phyloP scores from a whole-genome alignment of 92 coral and sea anemone genomes.

The Diadumene lineata region DNA sequence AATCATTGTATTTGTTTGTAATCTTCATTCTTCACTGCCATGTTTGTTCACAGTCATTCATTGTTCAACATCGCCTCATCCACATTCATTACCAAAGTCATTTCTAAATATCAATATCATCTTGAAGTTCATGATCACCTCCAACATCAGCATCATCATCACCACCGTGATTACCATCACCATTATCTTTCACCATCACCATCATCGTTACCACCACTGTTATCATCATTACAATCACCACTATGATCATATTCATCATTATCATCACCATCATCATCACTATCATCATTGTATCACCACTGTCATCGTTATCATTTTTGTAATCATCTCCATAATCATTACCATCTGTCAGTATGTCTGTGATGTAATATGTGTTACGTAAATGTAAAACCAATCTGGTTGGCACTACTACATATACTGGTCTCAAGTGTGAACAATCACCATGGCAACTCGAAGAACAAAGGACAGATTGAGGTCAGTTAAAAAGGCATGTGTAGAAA shows the following conservation, averaged over 20 bases:
- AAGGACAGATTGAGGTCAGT: constrained; percentile 53
- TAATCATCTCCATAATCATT: background rate
- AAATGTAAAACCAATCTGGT: background rate
- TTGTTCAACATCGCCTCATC: background rate
- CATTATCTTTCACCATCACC: background rate
- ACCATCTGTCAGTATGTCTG: background rate
- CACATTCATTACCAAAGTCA: background rate
- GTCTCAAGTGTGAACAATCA: constrained; percentile 24
- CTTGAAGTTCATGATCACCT: background rate
- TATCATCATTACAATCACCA: background rate
- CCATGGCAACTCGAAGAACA: constrained; percentile 37
- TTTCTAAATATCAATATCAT: background rate
- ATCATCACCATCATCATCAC: constrained; percentile 10
- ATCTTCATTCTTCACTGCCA: background rate
- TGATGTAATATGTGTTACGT: constrained; percentile 3
- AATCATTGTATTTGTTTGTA: background rate
- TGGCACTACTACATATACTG: constrained; percentile 19
- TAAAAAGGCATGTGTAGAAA: constrained; percentile 10
- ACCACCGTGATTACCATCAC: background rate
- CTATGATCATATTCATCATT: background rate
- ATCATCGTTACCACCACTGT: background rate
- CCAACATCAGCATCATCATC: background rate
- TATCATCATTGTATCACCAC: background rate
- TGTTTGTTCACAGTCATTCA: background rate
- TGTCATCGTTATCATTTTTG: background rate